These are phyloP conservation scores for Gibbula magus DNA, from an alignment of 2,888 invertebrate species.

Conservation along the genomic window DNA sequence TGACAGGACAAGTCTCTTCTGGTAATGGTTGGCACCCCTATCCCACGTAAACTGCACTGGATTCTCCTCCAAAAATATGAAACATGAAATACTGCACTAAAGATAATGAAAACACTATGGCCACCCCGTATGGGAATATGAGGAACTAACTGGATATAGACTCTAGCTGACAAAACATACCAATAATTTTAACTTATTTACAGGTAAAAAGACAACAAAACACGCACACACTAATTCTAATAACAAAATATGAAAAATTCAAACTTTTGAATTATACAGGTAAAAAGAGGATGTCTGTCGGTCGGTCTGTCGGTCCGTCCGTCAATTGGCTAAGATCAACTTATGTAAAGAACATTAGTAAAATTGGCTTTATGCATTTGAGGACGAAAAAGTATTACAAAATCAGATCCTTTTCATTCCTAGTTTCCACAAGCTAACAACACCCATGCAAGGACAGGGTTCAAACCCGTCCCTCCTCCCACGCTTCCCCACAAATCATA, in stretches of 20 bases:
- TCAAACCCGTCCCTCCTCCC: background rate
- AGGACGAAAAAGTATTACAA: slow-evolving; percentile 13
- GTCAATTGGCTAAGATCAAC: slow-evolving; percentile 15
- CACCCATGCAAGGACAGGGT: background rate
- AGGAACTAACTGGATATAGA: slow-evolving; percentile 14
- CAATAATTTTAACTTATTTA: slow-evolving; percentile 34
- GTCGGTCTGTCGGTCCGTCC: slow-evolving; percentile 3
- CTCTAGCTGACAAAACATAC: slow-evolving; percentile 31
- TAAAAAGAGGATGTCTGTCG: slow-evolving; percentile 31
- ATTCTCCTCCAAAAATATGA: background rate
- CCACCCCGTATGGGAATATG: slow-evolving; percentile 11
- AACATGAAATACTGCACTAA: slow-evolving; percentile 19
- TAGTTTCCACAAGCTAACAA: slow-evolving; percentile 3
- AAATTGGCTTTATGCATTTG: slow-evolving; percentile 27
- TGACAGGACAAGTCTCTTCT: background rate
- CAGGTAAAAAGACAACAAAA: slow-evolving; percentile 35
- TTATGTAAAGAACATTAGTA: slow-evolving; percentile 22
- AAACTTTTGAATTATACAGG: slow-evolving; percentile 31
- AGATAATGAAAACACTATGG: slow-evolving; percentile 16
- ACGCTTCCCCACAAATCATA: background rate
- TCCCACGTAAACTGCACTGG: slow-evolving; percentile 14
- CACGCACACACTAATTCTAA: slow-evolving; percentile 40
- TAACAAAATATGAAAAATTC: slow-evolving; percentile 35
- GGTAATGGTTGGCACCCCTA: background rate
- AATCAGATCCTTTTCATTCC: slow-evolving; percentile 21